phyloP scores from a whole-genome alignment of 2,797 vertebrate species.

The Anableps anableps region DNA sequence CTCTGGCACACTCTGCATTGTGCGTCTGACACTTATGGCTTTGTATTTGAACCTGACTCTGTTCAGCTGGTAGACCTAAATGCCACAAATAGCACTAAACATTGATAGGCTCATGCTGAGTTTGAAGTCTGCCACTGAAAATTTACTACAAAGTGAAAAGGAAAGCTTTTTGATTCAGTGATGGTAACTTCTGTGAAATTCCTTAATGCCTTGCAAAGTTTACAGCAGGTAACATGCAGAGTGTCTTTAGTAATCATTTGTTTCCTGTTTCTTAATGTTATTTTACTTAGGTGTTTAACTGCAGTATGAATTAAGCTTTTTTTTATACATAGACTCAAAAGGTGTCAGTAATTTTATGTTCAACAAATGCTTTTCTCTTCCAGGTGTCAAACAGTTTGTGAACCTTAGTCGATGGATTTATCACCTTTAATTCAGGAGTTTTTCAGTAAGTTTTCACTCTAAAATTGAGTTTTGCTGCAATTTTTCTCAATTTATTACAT shows the following conservation, averaged over 20 bases:
- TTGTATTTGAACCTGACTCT: conserved; percentile 61
- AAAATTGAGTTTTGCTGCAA: not conserved
- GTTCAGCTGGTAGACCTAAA: conserved; percentile 27
- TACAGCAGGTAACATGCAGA: conserved; percentile 4
- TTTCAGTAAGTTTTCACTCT: conserved; percentile 77
- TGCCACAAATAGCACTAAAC: conserved; percentile 35
- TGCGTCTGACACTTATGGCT: conserved; percentile 51
- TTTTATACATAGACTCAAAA: not conserved
- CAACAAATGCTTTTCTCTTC: conserved; percentile 49
- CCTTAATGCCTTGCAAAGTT: not conserved
- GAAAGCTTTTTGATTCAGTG: conserved; percentile 11
- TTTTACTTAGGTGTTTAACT: not conserved
- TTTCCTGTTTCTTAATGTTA: not conserved
- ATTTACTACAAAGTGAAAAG: conserved; percentile 16
- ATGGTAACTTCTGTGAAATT: not conserved
- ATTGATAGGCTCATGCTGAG: not conserved
- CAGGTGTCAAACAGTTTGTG: conserved; percentile 74
- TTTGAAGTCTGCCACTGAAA: not conserved
- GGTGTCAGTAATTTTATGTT: not conserved
- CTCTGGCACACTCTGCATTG: conserved; percentile 75
- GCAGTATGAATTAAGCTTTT: not conserved
- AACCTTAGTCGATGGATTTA: conserved; percentile 82
- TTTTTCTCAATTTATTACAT: not conserved
- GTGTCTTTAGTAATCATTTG: not conserved
- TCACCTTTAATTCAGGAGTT: conserved; percentile 75